Percentiles rank a stretch among this genome's conserved stretches.
These are phyloP conservation scores for Ctena decussata DNA, from an alignment of 2,888 invertebrate genomes.

Conservation along the genomic window DNA sequence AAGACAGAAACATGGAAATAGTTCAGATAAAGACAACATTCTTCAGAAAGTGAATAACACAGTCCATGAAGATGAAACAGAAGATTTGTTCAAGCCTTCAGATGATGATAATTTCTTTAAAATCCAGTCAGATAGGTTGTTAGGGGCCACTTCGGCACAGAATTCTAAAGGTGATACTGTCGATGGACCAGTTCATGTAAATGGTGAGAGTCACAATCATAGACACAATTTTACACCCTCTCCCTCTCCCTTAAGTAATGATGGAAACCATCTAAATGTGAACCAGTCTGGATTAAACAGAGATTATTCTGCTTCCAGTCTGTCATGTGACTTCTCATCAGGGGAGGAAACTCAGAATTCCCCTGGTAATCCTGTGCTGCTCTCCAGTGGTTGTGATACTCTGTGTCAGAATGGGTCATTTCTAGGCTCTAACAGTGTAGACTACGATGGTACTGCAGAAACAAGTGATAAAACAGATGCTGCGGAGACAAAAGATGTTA, in stretches of 20 bases:
- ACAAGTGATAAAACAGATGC: not conserved
- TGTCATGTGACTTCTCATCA: slow-evolving; percentile 36
- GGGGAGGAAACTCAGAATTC: slow-evolving; percentile 14
- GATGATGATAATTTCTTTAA: slow-evolving; percentile 50
- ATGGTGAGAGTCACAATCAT: not conserved
- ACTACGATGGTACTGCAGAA: not conserved
- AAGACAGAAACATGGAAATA: slow-evolving; percentile 15
- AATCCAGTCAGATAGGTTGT: not conserved
- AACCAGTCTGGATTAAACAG: slow-evolving; percentile 23
- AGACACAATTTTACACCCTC: slow-evolving; percentile 37
- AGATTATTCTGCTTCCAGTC: slow-evolving; percentile 42
- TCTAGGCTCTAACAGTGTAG: not conserved
- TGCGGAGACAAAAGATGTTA: not conserved
- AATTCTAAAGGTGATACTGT: not conserved
- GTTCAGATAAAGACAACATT: slow-evolving; percentile 25
- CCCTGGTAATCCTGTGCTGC: not conserved
- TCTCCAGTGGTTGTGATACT: not conserved
- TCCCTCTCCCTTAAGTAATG: slow-evolving; percentile 51
- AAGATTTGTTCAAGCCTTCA: slow-evolving; percentile 70
- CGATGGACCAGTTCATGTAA: not conserved
- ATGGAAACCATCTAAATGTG: slow-evolving; percentile 25
- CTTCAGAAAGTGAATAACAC: slow-evolving; percentile 29
- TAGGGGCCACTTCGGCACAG: not conserved
- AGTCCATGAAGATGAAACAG: slow-evolving; percentile 48
- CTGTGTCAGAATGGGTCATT: not conserved